Evolutionary conservation across 2,797 vertebrate genomes (phyloP).

Genomic region (Amazona finschi): DNA sequence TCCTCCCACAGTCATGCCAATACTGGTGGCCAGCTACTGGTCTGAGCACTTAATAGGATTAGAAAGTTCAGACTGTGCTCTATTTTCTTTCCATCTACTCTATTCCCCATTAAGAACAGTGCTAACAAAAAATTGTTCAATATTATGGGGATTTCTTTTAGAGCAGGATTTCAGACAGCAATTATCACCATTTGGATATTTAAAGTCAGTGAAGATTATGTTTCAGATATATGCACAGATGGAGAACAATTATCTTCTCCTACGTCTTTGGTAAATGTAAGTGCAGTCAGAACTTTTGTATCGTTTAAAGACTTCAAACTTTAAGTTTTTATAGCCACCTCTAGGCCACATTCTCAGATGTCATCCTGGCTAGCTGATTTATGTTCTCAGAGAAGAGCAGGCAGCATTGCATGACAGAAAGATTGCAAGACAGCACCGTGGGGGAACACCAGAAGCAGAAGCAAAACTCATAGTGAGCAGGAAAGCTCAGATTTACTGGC

Average conservation of each 20-base stretch:
- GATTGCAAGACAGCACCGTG: neutral
- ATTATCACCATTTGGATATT: neutral
- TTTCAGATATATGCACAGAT: neutral
- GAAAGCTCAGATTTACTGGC: neutral
- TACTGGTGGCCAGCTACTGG: neutral
- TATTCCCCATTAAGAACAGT: neutral
- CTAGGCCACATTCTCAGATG: neutral
- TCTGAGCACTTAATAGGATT: neutral
- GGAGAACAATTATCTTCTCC: neutral
- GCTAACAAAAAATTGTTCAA: neutral
- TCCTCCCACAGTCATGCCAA: neutral
- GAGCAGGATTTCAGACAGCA: neutral
- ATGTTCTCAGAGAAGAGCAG: neutral
- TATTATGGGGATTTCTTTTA: neutral
- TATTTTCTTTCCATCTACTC: neutral
- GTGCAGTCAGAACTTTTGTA: neutral
- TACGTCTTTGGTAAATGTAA: neutral
- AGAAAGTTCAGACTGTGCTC: neutral
- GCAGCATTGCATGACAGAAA: neutral
- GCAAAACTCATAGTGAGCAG: neutral
- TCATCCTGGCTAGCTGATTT: neutral
- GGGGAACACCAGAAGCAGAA: neutral
- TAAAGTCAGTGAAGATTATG: neutral
- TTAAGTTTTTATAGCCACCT: neutral
- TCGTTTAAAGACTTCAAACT: neutral